Conservation (phyloP, 2,797 vertebrate genomes). For the Karalla daura region DNA sequence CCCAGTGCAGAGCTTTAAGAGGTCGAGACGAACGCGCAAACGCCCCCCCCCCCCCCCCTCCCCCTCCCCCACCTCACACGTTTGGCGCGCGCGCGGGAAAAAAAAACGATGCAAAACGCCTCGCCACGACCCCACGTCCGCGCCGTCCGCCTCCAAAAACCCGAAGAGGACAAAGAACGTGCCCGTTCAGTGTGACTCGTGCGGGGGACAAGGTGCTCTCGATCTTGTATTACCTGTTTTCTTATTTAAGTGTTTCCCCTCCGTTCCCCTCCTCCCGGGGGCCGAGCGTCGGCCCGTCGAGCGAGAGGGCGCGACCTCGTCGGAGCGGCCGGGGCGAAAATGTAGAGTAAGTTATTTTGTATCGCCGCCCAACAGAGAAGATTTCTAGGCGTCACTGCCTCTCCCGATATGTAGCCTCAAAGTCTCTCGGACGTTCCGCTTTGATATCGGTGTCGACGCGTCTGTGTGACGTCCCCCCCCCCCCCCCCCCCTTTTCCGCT, state of each 20-base stretch:
- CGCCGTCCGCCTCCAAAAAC: conserved; percentile 80
- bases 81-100: conserved; percentile 49
- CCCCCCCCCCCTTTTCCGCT: conserved; percentile 40
- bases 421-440: conserved; percentile 68
- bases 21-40: conserved; percentile 15
- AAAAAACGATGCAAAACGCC: conserved; percentile 50
- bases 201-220: conserved; percentile 76
- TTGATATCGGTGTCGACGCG: conserved; percentile 62
- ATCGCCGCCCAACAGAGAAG: conserved; percentile 74
- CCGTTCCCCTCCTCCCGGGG: conserved; percentile 59
- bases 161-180: too few species aligned
- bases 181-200: conserved; percentile 57
- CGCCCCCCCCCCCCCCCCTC: conserved; percentile 49
- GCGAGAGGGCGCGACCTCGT: conserved; percentile 78
- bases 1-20: conserved; percentile 4
- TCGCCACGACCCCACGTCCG: conserved; percentile 48
- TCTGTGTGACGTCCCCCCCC: conserved; percentile 36
- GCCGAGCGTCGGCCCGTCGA: conserved; percentile 65
- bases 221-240: conserved; percentile 70
- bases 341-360: conserved; percentile 82
- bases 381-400: conserved; percentile 75
- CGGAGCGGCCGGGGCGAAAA: conserved; percentile 68
- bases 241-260: conserved; percentile 77
- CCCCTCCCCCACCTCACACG: conserved; percentile 19
- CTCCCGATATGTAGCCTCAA: conserved; percentile 78